Evolutionary conservation across 2,888 invertebrate genomes (phyloP).

Genomic region (Leptopterna dolabrata): DNA sequence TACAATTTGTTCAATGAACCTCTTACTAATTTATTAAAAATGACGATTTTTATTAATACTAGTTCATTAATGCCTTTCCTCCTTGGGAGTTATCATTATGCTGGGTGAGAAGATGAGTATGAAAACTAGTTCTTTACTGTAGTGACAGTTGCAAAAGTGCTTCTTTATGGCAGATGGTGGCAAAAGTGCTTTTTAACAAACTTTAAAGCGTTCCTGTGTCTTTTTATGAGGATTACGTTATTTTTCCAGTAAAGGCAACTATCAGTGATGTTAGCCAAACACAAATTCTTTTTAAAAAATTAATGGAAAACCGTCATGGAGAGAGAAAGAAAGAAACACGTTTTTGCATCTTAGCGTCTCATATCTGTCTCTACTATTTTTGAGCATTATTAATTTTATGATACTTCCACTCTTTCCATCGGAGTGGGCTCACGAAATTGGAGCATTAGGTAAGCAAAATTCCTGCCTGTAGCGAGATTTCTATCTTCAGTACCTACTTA

Average conservation of each 20-base stretch:
- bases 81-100: background rate
- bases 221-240: background rate
- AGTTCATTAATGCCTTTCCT: background rate
- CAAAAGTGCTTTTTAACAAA: background rate
- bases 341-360: no score
- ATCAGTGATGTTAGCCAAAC: no score
- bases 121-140: background rate
- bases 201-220: background rate
- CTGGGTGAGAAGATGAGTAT: background rate
- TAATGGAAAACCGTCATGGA: no score
- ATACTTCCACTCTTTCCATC: no score
- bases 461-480: no score
- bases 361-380: no score
- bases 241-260: background rate
- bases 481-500: no score
- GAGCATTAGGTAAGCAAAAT: no score
- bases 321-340: no score
- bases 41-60: background rate
- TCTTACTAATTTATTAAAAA: conserved; percentile 7
- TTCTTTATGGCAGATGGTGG: background rate
- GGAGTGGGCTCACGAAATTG: no score
- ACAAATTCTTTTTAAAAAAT: no score
- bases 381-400: no score
- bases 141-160: background rate
- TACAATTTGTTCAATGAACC: background rate